Percentiles rank a stretch among this genome's conserved stretches.
Conservation (phyloP, 2,797 vertebrate species). For the Nyctibius grandis region DNA sequence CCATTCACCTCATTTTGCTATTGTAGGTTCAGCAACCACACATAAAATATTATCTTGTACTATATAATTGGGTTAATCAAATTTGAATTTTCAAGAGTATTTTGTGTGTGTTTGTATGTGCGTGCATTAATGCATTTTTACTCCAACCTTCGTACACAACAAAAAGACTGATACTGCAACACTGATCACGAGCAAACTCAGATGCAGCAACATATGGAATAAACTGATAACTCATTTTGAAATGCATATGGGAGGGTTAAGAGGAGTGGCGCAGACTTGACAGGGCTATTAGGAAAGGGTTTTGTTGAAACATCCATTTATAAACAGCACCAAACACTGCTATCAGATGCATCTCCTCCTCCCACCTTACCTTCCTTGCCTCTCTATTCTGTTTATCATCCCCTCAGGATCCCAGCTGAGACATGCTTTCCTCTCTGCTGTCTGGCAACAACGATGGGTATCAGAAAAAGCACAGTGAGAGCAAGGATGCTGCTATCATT, state of each 20-base stretch:
- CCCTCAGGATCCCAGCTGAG: not conserved
- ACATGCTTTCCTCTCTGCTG: not conserved
- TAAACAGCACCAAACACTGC: not conserved
- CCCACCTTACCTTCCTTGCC: not conserved
- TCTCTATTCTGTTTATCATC: not conserved
- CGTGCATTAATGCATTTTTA: not conserved
- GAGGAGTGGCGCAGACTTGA: not conserved
- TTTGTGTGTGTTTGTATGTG: not conserved
- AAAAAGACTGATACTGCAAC: not conserved
- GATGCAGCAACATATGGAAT: not conserved
- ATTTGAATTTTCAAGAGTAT: not conserved
- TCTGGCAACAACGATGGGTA: not conserved
- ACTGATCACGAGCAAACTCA: not conserved
- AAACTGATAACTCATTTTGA: not conserved
- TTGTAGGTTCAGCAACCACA: not conserved
- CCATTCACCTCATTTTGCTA: not conserved
- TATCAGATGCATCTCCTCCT: not conserved
- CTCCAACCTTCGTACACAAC: accelerated
- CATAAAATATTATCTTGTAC: not conserved
- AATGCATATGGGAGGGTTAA: not conserved
- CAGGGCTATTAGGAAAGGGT: not conserved
- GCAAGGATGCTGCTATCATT: not conserved
- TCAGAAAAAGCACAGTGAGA: not conserved
- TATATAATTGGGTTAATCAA: not conserved
- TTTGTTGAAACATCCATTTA: not conserved